A percentile compares a stretch with the other conserved stretches of the same genome.
Evolutionary conservation across 1,140 invertebrate genomes (phyloP).

Genomic region (Lucilia cuprina): DNA sequence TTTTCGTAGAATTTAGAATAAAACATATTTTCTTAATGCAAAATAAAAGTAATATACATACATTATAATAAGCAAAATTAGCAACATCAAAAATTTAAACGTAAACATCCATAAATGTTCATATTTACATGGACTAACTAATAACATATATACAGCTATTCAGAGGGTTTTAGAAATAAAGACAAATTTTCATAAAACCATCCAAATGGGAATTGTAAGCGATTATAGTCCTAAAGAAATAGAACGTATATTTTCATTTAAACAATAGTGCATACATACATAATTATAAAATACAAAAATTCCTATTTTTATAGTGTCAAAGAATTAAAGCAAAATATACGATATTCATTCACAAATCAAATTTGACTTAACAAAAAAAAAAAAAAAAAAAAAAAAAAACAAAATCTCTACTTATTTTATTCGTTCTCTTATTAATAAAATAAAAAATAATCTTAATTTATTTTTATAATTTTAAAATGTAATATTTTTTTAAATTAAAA

Average conservation of each 20-base stretch:
- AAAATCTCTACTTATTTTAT: constrained; percentile 8
- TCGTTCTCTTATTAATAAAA: constrained; percentile 28
- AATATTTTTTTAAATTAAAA: constrained; percentile 32
- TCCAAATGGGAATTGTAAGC: neutral
- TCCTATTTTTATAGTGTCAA: constrained; percentile 33
- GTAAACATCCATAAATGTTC: neutral
- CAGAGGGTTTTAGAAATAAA: too few relatives aligned
- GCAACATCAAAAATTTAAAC: neutral
- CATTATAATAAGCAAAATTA: neutral
- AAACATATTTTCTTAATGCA: neutral
- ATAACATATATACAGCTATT: too few relatives aligned
- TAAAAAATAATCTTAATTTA: constrained; percentile 19
- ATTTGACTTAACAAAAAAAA: neutral
- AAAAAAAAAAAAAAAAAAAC: neutral
- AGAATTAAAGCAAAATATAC: neutral
- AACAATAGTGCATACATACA: neutral
- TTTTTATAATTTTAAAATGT: constrained; percentile 32
- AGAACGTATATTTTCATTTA: neutral
- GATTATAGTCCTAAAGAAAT: neutral
- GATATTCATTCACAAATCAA: constrained; percentile 22
- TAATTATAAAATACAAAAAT: constrained; percentile 13
- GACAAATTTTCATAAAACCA: too few relatives aligned
- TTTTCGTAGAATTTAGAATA: constrained; percentile 8
- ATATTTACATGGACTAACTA: neutral
- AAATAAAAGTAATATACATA: neutral